Conservation (phyloP, 1,140 invertebrate species). For the Cephus cinctus region DNA sequence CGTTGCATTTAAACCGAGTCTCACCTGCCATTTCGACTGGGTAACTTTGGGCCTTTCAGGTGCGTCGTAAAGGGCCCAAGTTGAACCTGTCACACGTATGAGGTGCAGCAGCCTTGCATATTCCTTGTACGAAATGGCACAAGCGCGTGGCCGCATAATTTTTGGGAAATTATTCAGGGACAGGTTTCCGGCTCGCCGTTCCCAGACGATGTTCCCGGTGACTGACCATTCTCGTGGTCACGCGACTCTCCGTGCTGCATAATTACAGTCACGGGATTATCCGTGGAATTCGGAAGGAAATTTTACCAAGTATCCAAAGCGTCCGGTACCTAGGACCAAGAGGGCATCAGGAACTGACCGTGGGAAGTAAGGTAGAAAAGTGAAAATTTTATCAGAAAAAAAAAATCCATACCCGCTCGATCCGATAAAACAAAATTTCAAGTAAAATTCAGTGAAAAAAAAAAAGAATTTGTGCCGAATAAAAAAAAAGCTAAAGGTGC, state of each 20-base stretch:
- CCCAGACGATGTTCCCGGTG: not conserved
- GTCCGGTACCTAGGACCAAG: not conserved
- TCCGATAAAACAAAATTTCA: too few relatives aligned
- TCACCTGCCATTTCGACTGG: slow-evolving; percentile 1
- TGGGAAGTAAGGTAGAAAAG: slow-evolving; percentile 7
- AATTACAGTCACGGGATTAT: slow-evolving; percentile 20
- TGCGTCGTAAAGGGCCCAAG: not conserved
- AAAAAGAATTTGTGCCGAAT: too few relatives aligned
- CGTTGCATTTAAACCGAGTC: not conserved
- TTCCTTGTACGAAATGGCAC: too few relatives aligned
- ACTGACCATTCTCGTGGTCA: slow-evolving; percentile 16
- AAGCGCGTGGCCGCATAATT: slow-evolving; percentile 15
- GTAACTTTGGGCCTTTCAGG: not conserved
- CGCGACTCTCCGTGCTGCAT: slow-evolving; percentile 20
- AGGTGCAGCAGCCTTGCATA: too few relatives aligned
- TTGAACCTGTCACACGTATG: slow-evolving; percentile 2
- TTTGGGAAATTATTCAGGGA: slow-evolving; percentile 14
- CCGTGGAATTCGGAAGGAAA: slow-evolving; percentile 26
- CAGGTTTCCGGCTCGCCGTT: slow-evolving; percentile 7
- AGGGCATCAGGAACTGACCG: too few relatives aligned
- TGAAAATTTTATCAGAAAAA: too few relatives aligned
- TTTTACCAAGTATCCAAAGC: not conserved
- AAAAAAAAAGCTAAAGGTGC: too few relatives aligned
- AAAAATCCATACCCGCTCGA: too few relatives aligned
- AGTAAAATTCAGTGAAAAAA: too few relatives aligned